Percentiles rank a stretch among this genome's conserved stretches.
Evolutionary conservation across 2,888 invertebrate species (phyloP).

Genomic region (Phyllotreta cruciferae): DNA sequence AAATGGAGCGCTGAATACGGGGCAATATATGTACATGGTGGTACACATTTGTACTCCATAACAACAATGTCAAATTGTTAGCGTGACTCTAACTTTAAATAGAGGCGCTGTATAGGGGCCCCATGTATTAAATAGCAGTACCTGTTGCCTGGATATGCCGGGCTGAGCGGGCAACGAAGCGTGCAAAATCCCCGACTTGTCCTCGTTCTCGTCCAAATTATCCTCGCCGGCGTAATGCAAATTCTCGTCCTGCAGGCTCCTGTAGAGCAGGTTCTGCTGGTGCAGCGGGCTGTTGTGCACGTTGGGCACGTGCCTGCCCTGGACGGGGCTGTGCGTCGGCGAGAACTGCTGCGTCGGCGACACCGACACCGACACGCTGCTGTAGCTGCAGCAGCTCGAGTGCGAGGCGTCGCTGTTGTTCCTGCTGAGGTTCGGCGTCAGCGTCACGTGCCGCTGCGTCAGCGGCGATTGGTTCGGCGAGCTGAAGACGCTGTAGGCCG

Average conservation of each 20-base stretch:
- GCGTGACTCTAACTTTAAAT: too few relatives aligned
- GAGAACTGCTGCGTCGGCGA: constrained; percentile 72
- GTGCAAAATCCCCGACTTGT: constrained; percentile 60
- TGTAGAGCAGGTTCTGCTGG: constrained; percentile 66
- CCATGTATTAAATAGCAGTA: constrained; percentile 10
- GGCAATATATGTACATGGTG: too few relatives aligned
- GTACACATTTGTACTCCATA: too few relatives aligned
- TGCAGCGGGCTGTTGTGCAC: constrained; percentile 63
- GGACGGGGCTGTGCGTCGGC: constrained; percentile 89
- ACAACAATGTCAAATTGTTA: too few relatives aligned
- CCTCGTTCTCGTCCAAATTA: constrained; percentile 62
- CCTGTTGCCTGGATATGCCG: constrained; percentile 85
- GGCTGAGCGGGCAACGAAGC: constrained; percentile 69
- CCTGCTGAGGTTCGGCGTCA: constrained; percentile 84
- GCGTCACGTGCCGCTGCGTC: constrained; percentile 80
- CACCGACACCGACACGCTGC: constrained; percentile 67
- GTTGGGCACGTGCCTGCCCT: constrained; percentile 65
- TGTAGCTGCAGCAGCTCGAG: constrained; percentile 87
- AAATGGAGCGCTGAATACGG: too few relatives aligned
- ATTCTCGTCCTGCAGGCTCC: constrained; percentile 60
- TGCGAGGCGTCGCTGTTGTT: constrained; percentile 92
- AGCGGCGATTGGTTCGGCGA: constrained; percentile 88
- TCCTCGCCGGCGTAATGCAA: constrained; percentile 53
- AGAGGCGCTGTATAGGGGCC: too few relatives aligned
- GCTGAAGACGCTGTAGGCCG: constrained; percentile 82